These are phyloP conservation scores for Serilophus lunatus DNA, from an alignment of 2,113 vertebrate genomes.

Conservation along the genomic window DNA sequence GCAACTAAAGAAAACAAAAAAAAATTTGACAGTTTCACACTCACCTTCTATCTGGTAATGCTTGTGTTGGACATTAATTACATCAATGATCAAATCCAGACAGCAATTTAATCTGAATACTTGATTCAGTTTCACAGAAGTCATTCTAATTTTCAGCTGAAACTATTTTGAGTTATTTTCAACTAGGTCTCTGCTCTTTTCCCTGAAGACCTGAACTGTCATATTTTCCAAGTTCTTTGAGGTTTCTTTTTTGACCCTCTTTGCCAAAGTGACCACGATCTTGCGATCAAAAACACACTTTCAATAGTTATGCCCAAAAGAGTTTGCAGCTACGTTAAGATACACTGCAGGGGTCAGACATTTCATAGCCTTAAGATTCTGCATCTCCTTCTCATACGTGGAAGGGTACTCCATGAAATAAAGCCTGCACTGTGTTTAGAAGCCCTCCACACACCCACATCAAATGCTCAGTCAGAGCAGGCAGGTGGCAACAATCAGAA, in stretches of 20 bases:
- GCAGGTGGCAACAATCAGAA: neutral
- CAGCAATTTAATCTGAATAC: neutral
- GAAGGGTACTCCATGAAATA: rapidly evolving
- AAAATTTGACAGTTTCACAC: neutral
- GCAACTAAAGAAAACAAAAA: neutral
- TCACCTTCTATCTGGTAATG: neutral
- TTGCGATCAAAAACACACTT: neutral
- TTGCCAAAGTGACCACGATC: neutral
- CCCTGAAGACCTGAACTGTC: neutral
- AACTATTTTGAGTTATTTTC: neutral
- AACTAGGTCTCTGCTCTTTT: neutral
- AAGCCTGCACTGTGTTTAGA: rapidly evolving
- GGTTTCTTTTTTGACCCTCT: neutral
- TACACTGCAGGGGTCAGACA: neutral
- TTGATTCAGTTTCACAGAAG: neutral
- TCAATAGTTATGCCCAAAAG: neutral
- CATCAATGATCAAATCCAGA: neutral
- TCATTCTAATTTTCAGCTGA: neutral
- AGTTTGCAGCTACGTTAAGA: neutral
- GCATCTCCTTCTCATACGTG: neutral
- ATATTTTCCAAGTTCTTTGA: neutral
- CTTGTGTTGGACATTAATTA: neutral
- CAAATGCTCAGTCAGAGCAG: neutral
- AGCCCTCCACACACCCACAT: neutral
- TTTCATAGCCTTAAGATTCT: neutral